Conservation (phyloP, 2,113 vertebrate genomes). For the Oreochromis niloticus region DNA sequence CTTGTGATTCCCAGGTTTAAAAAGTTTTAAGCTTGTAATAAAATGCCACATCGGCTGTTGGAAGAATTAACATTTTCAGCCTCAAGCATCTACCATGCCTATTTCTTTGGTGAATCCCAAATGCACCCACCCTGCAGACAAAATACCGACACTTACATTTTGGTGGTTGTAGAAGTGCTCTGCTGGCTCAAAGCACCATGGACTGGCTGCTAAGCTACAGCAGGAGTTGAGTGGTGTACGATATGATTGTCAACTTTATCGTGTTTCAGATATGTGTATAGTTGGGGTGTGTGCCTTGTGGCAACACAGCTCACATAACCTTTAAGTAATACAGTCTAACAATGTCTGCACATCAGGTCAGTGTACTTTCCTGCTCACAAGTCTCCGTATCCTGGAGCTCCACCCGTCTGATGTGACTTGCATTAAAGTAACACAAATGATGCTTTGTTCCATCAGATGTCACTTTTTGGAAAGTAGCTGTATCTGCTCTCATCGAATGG, state of each 20-base stretch:
- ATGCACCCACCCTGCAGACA: not conserved
- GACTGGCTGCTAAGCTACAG: not conserved
- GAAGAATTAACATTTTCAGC: not conserved
- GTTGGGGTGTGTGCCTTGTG: not conserved
- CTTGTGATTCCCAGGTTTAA: not conserved
- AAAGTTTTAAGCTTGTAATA: not conserved
- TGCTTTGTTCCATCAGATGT: slow-evolving; percentile 22
- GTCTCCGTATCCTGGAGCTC: slow-evolving; percentile 3
- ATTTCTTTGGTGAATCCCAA: not conserved
- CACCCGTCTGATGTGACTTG: not conserved
- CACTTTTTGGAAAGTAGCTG: not conserved
- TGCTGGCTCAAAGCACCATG: not conserved
- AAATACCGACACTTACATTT: not conserved
- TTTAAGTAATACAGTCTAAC: not conserved
- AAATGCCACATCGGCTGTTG: not conserved
- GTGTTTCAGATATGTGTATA: not conserved
- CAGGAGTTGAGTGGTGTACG: not conserved
- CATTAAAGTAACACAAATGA: not conserved
- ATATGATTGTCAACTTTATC: not conserved
- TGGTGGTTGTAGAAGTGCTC: not conserved
- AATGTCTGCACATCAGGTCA: not conserved
- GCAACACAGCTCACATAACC: not conserved
- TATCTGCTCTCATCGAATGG: not conserved
- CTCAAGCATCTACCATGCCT: not conserved
- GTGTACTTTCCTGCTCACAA: not conserved